Evolutionary conservation across 2,888 invertebrate genomes (phyloP), one percentile per base, ranked within the genome.

Genomic region (Allophyes oxyacanthae): DNA sequence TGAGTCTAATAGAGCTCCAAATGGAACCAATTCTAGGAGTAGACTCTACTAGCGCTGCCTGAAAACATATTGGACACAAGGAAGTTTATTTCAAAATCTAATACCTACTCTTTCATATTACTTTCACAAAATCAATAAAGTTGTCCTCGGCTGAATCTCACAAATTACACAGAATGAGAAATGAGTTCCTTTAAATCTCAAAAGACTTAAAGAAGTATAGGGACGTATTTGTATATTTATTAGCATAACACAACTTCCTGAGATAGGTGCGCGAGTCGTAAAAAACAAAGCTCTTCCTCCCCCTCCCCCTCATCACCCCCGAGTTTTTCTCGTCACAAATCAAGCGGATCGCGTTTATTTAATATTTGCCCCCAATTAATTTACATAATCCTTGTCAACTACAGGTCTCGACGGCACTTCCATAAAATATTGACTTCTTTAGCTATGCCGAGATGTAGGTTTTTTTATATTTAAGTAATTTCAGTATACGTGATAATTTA

Each of bases 381-480:
- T 86, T 87, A 78, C 87, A 87, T 87, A 87, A 86, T 83, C 84
- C 84, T 84, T 86, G 87, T 86, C 87, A 87, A 76, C 64, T 72
- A 78, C 86, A 86, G 86, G 79, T 81, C 79, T 68, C 63, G 63
- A 58, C 65, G 71, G 57, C 69, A 73, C 70, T 75, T 61, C 37
- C 43, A 49, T 58, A 52, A 64, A 74, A 73, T 75, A 75, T 74
- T 45, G 28, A 68, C 49, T 69, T 53, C 46, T 54, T 54, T 53
- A 32, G 56, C 53, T 62, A 49, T 32, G 28, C 34, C 45, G 6
- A 34, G 7, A 52, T 49, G 26, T 13, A 7, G 7, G 33, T 15
- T 7, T 42, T 50, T 65, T 58, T 40, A 6, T 2, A 4, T 41
- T 48, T 37, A 36, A 26, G n/a, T 5, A n/a, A n/a, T n/a, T n/a